phyloP scores from a whole-genome alignment of 2,797 vertebrate species.

The Cheirogaleus major region DNA sequence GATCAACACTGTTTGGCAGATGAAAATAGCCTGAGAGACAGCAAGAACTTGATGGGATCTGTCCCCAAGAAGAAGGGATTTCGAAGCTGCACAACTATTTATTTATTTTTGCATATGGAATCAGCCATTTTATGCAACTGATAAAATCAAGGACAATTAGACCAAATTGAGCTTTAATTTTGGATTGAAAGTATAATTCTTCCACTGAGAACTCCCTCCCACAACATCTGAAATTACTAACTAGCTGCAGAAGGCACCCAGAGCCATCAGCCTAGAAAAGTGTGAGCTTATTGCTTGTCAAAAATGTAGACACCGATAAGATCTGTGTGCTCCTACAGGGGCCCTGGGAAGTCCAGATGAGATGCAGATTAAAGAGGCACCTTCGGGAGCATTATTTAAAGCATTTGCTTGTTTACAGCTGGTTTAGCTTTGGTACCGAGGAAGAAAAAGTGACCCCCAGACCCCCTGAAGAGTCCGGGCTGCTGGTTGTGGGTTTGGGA shows the following conservation, averaged over 20 bases:
- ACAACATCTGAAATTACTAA: conserved; percentile 83
- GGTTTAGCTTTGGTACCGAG: not conserved
- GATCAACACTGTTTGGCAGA: conserved; percentile 64
- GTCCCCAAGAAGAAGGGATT: conserved; percentile 66
- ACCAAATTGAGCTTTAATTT: conserved; percentile 88
- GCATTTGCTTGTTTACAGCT: conserved; percentile 34
- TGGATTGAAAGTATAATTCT: conserved; percentile 81
- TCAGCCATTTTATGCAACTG: conserved; percentile 83
- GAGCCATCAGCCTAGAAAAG: conserved; percentile 75
- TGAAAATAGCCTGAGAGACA: conserved; percentile 64
- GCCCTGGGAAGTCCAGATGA: conserved; percentile 65
- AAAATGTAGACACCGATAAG: conserved; percentile 58
- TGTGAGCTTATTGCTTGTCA: conserved; percentile 67
- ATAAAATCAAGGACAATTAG: conserved; percentile 89
- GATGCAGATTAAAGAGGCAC: conserved; percentile 47
- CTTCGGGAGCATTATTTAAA: conserved; percentile 43
- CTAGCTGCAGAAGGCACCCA: conserved; percentile 72
- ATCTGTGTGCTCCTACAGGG: conserved; percentile 18
- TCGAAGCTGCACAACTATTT: conserved; percentile 75
- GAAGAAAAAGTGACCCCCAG: not conserved
- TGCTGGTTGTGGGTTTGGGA: not conserved
- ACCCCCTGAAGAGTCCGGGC: not conserved
- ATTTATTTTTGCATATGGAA: conserved; percentile 84
- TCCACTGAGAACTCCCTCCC: conserved; percentile 78
- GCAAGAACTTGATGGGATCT: conserved; percentile 57